Evolutionary conservation across 2,797 vertebrate genomes (phyloP).

Genomic region (Silurus aristotelis): DNA sequence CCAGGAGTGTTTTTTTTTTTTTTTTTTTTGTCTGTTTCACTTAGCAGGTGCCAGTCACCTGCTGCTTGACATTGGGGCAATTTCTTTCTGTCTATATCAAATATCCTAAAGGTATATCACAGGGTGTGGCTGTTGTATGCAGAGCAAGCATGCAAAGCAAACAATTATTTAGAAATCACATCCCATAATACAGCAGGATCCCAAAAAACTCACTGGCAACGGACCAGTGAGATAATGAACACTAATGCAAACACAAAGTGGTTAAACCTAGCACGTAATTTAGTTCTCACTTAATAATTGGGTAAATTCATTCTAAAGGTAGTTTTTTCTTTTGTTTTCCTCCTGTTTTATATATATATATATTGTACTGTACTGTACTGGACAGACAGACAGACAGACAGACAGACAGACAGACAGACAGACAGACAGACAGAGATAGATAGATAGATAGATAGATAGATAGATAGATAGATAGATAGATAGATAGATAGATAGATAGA

Average conservation of each 20-base stretch:
- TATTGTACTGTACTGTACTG: no score
- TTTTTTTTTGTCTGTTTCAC: not conserved
- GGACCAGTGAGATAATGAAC: slow-evolving; percentile 47
- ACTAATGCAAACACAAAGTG: slow-evolving; percentile 43
- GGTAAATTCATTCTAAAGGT: not conserved
- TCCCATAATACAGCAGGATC: slow-evolving; percentile 51
- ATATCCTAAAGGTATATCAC: slow-evolving; percentile 53
- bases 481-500: no score
- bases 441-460: no score
- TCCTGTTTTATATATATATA: not conserved
- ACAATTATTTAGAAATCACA: slow-evolving; percentile 56
- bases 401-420: no score
- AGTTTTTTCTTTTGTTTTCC: not conserved
- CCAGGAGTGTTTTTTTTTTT: not conserved
- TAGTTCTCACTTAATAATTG: not conserved
- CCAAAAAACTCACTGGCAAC: slow-evolving; percentile 45
- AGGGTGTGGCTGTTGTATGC: slow-evolving; percentile 48
- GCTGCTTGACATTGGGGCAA: slow-evolving; percentile 40
- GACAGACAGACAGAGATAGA: no score
- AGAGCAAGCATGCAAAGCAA: slow-evolving; percentile 40
- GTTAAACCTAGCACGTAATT: slow-evolving; percentile 20
- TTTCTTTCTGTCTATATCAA: slow-evolving; percentile 49
- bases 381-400: no score
- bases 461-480: no score
- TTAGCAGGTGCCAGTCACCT: slow-evolving; percentile 50